Base-by-base conservation (phyloP, 2,888 invertebrate species). In the Diarsia brunnea region DNA sequence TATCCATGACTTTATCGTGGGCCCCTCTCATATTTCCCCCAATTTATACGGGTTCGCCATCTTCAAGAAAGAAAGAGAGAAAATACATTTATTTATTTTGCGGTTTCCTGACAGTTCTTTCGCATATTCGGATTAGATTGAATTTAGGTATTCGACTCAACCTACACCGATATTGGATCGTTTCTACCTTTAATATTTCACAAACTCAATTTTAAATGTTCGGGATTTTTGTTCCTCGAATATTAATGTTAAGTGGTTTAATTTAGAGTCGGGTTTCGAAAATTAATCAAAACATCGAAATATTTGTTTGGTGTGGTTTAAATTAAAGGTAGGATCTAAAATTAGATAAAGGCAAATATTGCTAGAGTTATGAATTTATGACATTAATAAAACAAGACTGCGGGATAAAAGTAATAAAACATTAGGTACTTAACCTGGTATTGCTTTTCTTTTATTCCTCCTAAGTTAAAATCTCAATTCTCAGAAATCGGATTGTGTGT, bases 11-110 rank as follows among this genome's bases (percentile, higher is more conserved):
- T 95, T 95, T 95, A 95, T 95, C 93, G 92, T 69, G 75, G 90
- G 91, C 83, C 89, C 90, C 89, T 89, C 90, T 93, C 91, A 95
- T 94, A 94, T 94, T 94, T 93, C 89, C 89, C 89, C 86, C 92
- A 94, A 94, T 95, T 95, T 94, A 95, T 95, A 91, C 89, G 90
- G 93, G 93, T 92, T 86, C 79, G 89, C 92, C 91, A 93, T 93
- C 27, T 58, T 14, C n/a, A 43, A 63, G 63, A 63, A 43, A 63
- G 63, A 43, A 43, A 63, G 63, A 63, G 61, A 61, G 45, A 16
- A 63, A 43, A 63, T 24, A 63, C 63, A 43, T 43, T 14, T 63
- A 63, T 43, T 63, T 63, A 63, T 63, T 43, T 92, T 92, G 93
- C 92, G 94, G 94, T 91, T 90, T 85, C 82, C 90, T 89, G 90